Evolutionary conservation across 2,113 vertebrate genomes (phyloP).

Genomic region (Perccottus glenii): DNA sequence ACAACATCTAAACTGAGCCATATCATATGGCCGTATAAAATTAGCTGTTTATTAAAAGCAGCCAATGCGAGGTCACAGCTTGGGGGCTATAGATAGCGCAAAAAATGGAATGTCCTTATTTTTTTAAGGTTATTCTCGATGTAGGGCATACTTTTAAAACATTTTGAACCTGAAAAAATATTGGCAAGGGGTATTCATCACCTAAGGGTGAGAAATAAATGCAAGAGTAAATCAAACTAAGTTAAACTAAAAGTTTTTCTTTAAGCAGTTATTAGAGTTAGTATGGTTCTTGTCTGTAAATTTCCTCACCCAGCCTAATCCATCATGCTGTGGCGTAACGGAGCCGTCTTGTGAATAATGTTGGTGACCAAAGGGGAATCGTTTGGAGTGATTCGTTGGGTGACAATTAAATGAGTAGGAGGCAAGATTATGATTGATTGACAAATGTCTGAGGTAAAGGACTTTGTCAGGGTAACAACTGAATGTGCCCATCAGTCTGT

Average conservation of each 20-base stretch:
- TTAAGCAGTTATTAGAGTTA: neutral
- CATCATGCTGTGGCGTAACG: constrained; percentile 37
- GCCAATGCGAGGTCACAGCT: constrained; percentile 3
- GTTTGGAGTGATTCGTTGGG: constrained; percentile 8
- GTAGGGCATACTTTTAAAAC: neutral
- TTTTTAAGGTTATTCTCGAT: constrained; percentile 4
- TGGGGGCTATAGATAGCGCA: constrained; percentile 7
- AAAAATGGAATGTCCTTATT: constrained; percentile 6
- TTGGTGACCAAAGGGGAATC: constrained; percentile 21
- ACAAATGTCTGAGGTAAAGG: constrained; percentile 9
- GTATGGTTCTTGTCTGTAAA: neutral
- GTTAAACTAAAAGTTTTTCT: neutral
- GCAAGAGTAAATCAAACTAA: too few relatives aligned
- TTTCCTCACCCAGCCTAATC: constrained; percentile 3
- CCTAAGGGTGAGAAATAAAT: too few relatives aligned
- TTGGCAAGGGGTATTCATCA: neutral
- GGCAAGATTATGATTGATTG: constrained; percentile 37
- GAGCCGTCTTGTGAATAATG: constrained; percentile 26
- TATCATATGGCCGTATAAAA: neutral
- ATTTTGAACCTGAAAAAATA: neutral
- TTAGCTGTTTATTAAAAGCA: neutral
- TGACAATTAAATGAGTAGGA: constrained; percentile 25
- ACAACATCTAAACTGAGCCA: neutral
- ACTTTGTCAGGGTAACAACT: constrained; percentile 24
- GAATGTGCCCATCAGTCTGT: constrained; percentile 15